Base-by-base conservation (phyloP, 2,888 invertebrate genomes). In the Agonopterix heracliana region DNA sequence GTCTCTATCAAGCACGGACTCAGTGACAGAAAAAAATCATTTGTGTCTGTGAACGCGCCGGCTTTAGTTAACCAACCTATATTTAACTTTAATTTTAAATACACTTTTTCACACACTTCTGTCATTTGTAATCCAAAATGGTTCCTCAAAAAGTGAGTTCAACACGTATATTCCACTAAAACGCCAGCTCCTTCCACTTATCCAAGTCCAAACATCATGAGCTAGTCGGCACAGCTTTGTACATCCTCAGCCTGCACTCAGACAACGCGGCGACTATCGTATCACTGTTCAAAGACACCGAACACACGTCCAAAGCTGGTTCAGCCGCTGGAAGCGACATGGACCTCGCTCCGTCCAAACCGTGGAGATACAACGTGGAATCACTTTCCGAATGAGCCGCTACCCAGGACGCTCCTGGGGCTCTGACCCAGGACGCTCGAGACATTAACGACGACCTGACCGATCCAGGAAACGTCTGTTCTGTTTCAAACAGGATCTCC, bases 311-410 rank as follows among this genome's bases (percentile, higher is more conserved):
- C 26, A 94, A 71, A 9, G 95, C 90, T 0, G 92, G 89, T 55
- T 93, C 93, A 0, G 90, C 87, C 0, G 92, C 90, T 0, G 92
- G 91, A 46, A 94, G 64, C 0, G 89, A 90, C 63, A 82, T 68
- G 0, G 74, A 73, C 46, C 78, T 62, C 68, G 89, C 52, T 73
- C 82, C 74, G 77, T 90, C 67, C 74, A 89, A 12, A 50, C 93
- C 93, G 87, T 94, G 94, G 1, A 95, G 74, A 45, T 90, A 87
- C 26, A 95, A 74, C 9, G 90, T 78, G 3, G 91, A 91, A n/a
- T 89, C 91, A 47, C 92, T 91, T 74, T 96, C 96, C 52, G 95
- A 92, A 63, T 95, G 93, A 0, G 94, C 94, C 0, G 94, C 93
- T 0, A 95, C 90, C 67, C 94, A 89, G 9, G 92, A 89, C 3